Conservation (phyloP, 2,113 vertebrate genomes). For the Corynorhinus townsendii region DNA sequence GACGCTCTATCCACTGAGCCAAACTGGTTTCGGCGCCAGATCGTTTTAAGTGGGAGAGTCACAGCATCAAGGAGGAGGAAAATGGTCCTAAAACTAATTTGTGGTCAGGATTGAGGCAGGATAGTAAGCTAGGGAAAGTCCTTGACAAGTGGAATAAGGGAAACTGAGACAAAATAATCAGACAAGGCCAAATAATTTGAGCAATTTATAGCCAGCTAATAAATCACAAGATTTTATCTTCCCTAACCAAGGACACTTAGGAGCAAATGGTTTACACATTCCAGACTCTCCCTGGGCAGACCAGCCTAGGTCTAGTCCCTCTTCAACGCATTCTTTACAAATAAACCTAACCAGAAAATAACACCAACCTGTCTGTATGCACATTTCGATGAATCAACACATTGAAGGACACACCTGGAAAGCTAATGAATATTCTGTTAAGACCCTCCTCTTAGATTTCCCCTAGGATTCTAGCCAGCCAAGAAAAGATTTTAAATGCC, state of each 20-base stretch:
- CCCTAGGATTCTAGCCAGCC: not conserved
- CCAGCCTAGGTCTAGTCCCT: not conserved
- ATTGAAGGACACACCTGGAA: not conserved
- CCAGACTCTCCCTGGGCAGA: not conserved
- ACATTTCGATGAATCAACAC: not conserved
- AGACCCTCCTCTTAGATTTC: not conserved
- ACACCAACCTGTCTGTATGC: not conserved
- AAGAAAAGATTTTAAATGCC: not conserved
- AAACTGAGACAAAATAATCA: not conserved
- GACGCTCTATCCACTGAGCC: no score
- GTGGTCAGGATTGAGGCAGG: not conserved
- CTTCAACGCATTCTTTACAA: not conserved
- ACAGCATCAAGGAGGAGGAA: not conserved
- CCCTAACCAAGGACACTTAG: not conserved
- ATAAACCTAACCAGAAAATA: not conserved
- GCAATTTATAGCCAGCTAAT: not conserved
- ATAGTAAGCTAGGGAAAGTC: not conserved
- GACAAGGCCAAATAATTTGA: not conserved
- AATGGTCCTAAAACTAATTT: not conserved
- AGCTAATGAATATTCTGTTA: not conserved
- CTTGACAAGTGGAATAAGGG: not conserved
- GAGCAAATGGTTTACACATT: not conserved
- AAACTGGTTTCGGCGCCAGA: no score
- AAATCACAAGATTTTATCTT: not conserved
- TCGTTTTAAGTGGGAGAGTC: not conserved